Evolutionary conservation across 2,113 vertebrate genomes (phyloP).

Genomic region (Marmota monax): DNA sequence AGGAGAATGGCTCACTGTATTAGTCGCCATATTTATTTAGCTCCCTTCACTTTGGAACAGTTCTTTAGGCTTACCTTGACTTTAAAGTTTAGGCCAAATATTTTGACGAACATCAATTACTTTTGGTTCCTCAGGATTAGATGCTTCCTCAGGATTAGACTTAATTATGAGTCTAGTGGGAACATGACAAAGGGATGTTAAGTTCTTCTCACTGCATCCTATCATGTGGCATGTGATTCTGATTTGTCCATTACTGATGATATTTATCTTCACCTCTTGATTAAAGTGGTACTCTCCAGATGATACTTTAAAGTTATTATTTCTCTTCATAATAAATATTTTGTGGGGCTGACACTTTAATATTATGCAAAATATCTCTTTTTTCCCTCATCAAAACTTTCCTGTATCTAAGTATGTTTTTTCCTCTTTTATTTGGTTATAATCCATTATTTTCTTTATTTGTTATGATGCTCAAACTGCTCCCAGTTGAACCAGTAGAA

Average conservation of each 20-base stretch:
- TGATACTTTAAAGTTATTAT: background rate
- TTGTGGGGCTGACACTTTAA: background rate
- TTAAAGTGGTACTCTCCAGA: background rate
- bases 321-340: background rate
- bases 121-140: background rate
- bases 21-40: background rate
- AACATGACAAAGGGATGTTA: background rate
- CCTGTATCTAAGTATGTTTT: background rate
- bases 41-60: background rate
- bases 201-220: background rate
- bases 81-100: background rate
- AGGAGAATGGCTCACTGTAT: background rate
- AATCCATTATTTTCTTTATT: background rate
- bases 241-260: background rate
- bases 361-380: background rate
- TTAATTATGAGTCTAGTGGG: background rate
- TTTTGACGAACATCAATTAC: background rate
- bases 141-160: background rate
- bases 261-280: background rate
- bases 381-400: background rate
- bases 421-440: background rate
- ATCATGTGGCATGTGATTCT: background rate
- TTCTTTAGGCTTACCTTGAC: slow-evolving; percentile 9
- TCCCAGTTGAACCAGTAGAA: background rate
- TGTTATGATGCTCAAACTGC: background rate